phyloP scores from a whole-genome alignment of 2,888 invertebrate genomes.

The Oxytorus armatus region DNA sequence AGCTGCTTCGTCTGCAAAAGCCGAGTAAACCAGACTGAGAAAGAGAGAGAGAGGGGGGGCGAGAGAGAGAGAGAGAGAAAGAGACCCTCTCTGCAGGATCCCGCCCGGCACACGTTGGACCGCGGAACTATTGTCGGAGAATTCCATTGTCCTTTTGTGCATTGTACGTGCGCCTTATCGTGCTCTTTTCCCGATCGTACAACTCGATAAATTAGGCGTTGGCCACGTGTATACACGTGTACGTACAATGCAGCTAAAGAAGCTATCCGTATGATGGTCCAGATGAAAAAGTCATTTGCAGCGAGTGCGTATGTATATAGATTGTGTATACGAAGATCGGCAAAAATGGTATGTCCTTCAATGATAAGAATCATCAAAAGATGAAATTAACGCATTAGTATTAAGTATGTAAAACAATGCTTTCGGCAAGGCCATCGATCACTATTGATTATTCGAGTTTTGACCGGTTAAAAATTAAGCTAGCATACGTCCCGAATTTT shows the following conservation, averaged over 20 bases:
- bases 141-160: conserved; percentile 68
- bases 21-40: conserved; percentile 21
- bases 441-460: conserved; percentile 15
- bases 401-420: conserved; percentile 15
- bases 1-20: conserved; percentile 63
- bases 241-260: conserved; percentile 33
- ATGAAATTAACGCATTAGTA: background rate
- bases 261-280: conserved; percentile 37
- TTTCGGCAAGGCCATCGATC: conserved; percentile 11
- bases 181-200: conserved; percentile 64
- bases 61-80: conserved; percentile 26
- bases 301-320: conserved; percentile 2
- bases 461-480: conserved; percentile 53
- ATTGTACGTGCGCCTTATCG: conserved; percentile 66
- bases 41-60: conserved; percentile 14
- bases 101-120: conserved; percentile 50
- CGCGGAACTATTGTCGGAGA: conserved; percentile 54
- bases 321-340: conserved; percentile 17
- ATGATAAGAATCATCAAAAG: conserved; percentile 12
- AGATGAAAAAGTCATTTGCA: conserved; percentile 59
- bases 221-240: conserved; percentile 64
- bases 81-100: conserved; percentile 59
- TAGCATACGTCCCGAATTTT: conserved; percentile 45
- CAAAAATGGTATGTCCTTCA: conserved; percentile 3
- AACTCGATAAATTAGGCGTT: conserved; percentile 64